Evolutionary conservation across 35 echinoderm and acorn worm genomes (phyloP).

Genomic region (Ophioderma brevispina): DNA sequence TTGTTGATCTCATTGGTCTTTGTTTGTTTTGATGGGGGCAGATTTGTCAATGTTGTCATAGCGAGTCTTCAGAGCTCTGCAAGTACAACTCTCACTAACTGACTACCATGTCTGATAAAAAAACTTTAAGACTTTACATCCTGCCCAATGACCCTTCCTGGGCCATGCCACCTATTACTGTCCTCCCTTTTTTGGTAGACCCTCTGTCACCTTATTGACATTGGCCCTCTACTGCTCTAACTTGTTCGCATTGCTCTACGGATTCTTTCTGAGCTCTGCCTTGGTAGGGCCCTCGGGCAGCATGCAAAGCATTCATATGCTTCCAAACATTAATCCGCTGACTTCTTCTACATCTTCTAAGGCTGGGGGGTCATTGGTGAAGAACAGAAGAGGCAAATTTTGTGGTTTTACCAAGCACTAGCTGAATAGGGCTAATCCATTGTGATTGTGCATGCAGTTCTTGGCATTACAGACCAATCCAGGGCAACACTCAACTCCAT

Average conservation of each 20-base stretch:
- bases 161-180: conserved; percentile 27
- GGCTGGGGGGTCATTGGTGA: neutral
- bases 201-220: neutral
- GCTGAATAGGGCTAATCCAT: conserved; percentile 24
- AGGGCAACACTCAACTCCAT: conserved; percentile 11
- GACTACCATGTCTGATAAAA: conserved; percentile 37
- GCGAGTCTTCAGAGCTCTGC: too few relatives aligned
- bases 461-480: conserved; percentile 26
- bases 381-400: neutral
- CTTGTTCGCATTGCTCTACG: neutral
- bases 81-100: too few relatives aligned
- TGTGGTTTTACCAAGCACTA: neutral
- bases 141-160: conserved; percentile 42
- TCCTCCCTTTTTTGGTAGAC: conserved; percentile 31
- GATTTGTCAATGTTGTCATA: too few relatives aligned
- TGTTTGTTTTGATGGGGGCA: too few relatives aligned
- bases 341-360: neutral
- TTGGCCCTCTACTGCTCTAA: neutral
- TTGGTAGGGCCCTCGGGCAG: neutral
- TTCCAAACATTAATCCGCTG: neutral
- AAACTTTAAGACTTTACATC: conserved; percentile 31
- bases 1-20: neutral
- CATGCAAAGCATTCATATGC: conserved; percentile 17
- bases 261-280: conserved; percentile 7
- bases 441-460: conserved; percentile 12